Evolutionary conservation across 2,113 vertebrate species (phyloP).

Genomic region (Ginglymostoma cirratum): DNA sequence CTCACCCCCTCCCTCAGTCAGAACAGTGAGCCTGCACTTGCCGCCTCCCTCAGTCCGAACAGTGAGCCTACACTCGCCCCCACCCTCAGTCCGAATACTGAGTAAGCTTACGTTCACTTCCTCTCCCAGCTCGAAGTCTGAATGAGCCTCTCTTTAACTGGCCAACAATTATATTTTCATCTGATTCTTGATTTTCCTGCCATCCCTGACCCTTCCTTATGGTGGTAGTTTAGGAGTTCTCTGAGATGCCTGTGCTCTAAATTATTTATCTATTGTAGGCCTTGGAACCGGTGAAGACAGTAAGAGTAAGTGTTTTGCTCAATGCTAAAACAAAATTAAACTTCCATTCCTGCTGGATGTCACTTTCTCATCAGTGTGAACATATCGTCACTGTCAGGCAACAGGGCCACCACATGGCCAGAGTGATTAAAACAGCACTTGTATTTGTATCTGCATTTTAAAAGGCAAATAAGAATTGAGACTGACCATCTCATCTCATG

Average conservation of each 20-base stretch:
- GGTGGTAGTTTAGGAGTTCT: background rate
- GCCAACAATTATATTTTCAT: background rate
- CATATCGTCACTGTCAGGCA: background rate
- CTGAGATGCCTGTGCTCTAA: background rate
- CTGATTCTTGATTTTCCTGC: background rate
- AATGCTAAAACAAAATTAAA: background rate
- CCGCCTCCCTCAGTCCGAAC: too few species aligned
- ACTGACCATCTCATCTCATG: background rate
- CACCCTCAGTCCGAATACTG: too few species aligned
- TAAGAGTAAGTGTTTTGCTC: background rate
- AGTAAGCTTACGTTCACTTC: background rate
- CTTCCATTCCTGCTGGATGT: background rate
- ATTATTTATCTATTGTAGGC: background rate
- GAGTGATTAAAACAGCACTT: background rate
- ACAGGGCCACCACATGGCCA: background rate
- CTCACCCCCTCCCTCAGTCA: too few species aligned
- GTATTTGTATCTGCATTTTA: background rate
- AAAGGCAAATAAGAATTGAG: background rate
- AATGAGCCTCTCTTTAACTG: background rate
- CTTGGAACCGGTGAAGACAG: background rate
- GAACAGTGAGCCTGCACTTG: too few species aligned
- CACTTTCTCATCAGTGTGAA: background rate
- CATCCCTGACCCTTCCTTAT: background rate
- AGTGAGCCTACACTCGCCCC: background rate
- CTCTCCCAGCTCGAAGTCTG: background rate